Evolutionary conservation across 2,888 invertebrate species (phyloP), one percentile per base, ranked within the genome.

Genomic region (Drosophila tanythrix): DNA sequence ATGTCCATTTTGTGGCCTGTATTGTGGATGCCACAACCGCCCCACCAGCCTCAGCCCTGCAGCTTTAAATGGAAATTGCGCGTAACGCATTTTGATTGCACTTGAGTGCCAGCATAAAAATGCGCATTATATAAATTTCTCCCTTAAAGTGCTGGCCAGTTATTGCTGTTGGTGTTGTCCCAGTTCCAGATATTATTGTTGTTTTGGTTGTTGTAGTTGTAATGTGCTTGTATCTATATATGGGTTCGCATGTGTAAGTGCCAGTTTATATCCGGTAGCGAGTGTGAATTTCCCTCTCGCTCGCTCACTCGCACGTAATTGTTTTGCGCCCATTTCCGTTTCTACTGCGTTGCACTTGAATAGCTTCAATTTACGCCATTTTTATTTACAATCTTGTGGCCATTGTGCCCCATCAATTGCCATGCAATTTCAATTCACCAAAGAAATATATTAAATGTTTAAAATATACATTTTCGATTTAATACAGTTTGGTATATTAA

Each of bases 251-350:
- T 46, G 29, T 68, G 51, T 58, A 57, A 53, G 58, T 67, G 67
- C 50, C 55, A 11, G 53, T 40, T 51, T 58, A 55, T 36, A 15
- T 56, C 21, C 29, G 53, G 50, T 36, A 21, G 33, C 64, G 55
- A 29, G 52, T 63, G 56, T 63, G 50, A 68, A 67, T 71, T 61
- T 69, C 33, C 60, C 46, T 3, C 55, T 35, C 46, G 3, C 29
- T 56, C 25, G 35, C 70, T 25, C 60, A 33, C 67, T 60, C 67
- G 50, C 68, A 72, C 82, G 77, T 89, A 87, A 85, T 85, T 89
- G 87, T 85, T 87, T 89, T 87, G 89, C 83, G 70, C 77, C 74
- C 88, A 85, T 85, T 88, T 89, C 83, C 90, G 83, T 85, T 89
- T 87, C 86, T 88, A 88, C 72, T 77, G 73, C 79, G 51, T 64